phyloP scores from a whole-genome alignment of 2,113 vertebrate genomes.

The Anser brachyrhynchus region DNA sequence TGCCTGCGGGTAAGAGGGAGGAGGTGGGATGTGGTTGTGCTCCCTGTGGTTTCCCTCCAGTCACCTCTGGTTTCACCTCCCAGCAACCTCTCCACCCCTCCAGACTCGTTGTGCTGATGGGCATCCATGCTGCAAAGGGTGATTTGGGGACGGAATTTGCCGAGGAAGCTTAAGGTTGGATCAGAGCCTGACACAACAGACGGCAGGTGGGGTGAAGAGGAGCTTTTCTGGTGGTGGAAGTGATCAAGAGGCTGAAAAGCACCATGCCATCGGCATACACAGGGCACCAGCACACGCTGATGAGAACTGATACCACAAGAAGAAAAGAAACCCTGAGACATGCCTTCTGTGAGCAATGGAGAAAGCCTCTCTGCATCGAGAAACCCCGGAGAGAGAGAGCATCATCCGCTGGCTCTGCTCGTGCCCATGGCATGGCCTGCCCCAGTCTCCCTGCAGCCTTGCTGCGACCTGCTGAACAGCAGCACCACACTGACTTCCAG shows the following conservation, averaged over 20 bases:
- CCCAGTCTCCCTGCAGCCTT: rapidly evolving
- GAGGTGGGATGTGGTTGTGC: background rate
- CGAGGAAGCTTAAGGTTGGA: background rate
- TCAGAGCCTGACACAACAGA: background rate
- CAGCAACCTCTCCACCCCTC: background rate
- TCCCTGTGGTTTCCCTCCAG: background rate
- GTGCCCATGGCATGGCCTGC: background rate
- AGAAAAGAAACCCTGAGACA: background rate
- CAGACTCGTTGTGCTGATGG: background rate
- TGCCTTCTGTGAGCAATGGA: background rate
- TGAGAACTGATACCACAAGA: background rate
- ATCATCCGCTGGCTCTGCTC: background rate
- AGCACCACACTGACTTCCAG: background rate
- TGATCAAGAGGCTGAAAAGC: background rate
- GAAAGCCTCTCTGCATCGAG: background rate
- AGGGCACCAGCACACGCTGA: background rate
- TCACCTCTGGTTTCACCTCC: background rate
- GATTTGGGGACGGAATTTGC: background rate
- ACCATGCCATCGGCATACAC: rapidly evolving
- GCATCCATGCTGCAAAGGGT: background rate
- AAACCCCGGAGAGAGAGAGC: background rate
- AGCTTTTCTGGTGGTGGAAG: background rate
- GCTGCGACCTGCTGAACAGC: background rate
- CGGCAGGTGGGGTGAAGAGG: background rate
- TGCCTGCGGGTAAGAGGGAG: background rate